Base-by-base conservation (phyloP, 2,113 vertebrate species). In the Anas platyrhynchos region DNA sequence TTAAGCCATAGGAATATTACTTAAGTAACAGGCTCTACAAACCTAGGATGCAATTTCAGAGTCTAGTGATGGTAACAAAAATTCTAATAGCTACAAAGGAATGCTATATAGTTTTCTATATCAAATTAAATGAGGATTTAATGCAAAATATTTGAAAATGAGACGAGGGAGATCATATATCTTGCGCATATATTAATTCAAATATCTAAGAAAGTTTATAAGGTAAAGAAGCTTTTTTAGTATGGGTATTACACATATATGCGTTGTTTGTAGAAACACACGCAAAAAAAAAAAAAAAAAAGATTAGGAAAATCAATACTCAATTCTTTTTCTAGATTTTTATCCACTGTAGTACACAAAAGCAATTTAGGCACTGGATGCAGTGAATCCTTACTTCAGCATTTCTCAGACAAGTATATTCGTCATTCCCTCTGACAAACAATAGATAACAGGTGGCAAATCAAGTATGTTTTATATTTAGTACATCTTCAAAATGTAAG, bases 231-330 rank as follows among this genome's bases (percentile, higher is more conserved):
- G 43, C 16, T 44, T 65, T 93, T 93, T 72, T 84, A 11, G 16
- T 83, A 85, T 17, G 15, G 6, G 3, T 50, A 34, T 66, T 52
- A 16, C 58, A 89, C n/a, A 23, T 32, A 56, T 81, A 81, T 79
- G 41, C 41, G 58, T 20, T 72, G 62, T 43, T 78, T 95, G 73
- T 91, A 87, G 77, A 90, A 77, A 94, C 22, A 95, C 95, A 97
- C 68, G 81, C 77, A 97, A 96, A 98, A 91, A 44, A 91, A 34
- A 34, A 34, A 34, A 34, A 34, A 98, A 89, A 98, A 89, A 41
- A 91, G 55, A 88, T 91, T 73, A 93, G 83, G 50, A 96, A 97
- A 97, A 97, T 97, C 96, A 97, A 98, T 97, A 97, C 66, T 73
- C 89, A 95, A 96, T 96, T 97, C 71, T 93, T 96, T 97, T 95